A percentile compares a stretch with the other conserved stretches of the same genome.
phyloP scores from a whole-genome alignment of 2,888 invertebrate genomes.

The Clistopyga incitator region DNA sequence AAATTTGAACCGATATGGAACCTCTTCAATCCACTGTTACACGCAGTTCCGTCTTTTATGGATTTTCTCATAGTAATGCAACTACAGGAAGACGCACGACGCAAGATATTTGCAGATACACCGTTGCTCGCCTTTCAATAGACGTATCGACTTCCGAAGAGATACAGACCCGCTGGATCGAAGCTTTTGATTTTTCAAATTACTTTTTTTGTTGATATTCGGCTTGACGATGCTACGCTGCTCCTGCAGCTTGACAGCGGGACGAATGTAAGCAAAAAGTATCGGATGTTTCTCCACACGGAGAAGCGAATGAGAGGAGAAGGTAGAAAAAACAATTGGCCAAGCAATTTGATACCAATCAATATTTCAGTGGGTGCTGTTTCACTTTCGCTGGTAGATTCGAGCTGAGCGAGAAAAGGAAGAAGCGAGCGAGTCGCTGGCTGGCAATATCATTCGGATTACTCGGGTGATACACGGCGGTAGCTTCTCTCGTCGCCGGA shows the following conservation, averaged over 20 bases:
- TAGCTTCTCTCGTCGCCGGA: conserved; percentile 6
- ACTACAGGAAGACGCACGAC: too few relatives aligned
- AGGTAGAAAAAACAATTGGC: background rate
- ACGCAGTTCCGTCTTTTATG: too few relatives aligned
- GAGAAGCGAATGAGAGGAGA: background rate
- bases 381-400: conserved; percentile 18
- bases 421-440: conserved; percentile 5
- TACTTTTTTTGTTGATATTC: too few relatives aligned
- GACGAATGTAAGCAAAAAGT: background rate
- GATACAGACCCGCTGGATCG: too few relatives aligned
- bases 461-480: conserved; percentile 29
- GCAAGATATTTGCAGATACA: too few relatives aligned
- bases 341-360: conserved; percentile 15
- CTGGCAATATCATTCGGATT: conserved; percentile 33
- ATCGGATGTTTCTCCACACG: background rate
- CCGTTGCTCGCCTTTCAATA: too few relatives aligned
- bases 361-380: conserved; percentile 11
- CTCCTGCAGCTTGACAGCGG: background rate
- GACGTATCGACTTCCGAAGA: too few relatives aligned
- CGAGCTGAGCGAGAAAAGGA: background rate
- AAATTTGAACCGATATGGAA: too few relatives aligned
- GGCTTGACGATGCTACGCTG: background rate
- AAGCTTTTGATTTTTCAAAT: too few relatives aligned
- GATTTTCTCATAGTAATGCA: too few relatives aligned
- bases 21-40: too few relatives aligned